A percentile compares a stretch with the other conserved stretches of the same genome.
These are phyloP conservation scores for Sebastes iracundus DNA, from an alignment of 2,797 vertebrate species.

Conservation along the genomic window DNA sequence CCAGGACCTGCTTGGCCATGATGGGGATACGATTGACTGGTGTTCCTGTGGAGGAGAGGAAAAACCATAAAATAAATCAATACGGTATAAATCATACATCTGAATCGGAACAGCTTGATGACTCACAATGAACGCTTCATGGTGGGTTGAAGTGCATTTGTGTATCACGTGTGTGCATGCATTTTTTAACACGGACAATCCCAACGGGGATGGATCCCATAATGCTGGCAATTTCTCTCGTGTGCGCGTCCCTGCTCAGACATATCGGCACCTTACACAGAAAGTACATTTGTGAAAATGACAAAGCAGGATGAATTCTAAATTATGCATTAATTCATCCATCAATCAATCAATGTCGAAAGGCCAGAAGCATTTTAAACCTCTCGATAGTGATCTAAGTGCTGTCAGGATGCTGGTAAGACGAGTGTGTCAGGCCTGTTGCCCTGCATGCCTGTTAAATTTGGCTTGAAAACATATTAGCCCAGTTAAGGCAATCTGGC, in stretches of 20 bases:
- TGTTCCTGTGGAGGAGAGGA: constrained; percentile 82
- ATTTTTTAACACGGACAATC: constrained; percentile 2
- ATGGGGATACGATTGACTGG: constrained; percentile 98
- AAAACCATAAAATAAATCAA: constrained; percentile 25
- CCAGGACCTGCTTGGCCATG: constrained; percentile 98
- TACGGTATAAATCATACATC: constrained; percentile 4
- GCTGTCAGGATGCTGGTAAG: constrained; percentile 3
- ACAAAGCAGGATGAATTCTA: background rate
- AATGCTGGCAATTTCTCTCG: background rate
- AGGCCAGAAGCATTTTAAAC: background rate
- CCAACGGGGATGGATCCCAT: background rate
- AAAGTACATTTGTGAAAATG: constrained; percentile 12
- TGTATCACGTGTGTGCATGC: background rate
- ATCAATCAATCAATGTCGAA: constrained; percentile 2
- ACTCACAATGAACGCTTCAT: background rate
- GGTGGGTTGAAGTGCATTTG: constrained; percentile 11
- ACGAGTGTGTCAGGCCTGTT: constrained; percentile 7
- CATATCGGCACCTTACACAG: background rate
- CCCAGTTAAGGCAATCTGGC: constrained; percentile 75
- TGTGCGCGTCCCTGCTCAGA: background rate
- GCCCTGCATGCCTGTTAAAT: constrained; percentile 57
- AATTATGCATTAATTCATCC: constrained; percentile 1
- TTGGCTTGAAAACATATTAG: constrained; percentile 77
- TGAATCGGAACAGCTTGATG: background rate
- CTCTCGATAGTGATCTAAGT: constrained; percentile 4